These are phyloP conservation scores for Rattus norvegicus DNA, from an alignment of 2,113 vertebrate genomes.

Conservation along the genomic window DNA sequence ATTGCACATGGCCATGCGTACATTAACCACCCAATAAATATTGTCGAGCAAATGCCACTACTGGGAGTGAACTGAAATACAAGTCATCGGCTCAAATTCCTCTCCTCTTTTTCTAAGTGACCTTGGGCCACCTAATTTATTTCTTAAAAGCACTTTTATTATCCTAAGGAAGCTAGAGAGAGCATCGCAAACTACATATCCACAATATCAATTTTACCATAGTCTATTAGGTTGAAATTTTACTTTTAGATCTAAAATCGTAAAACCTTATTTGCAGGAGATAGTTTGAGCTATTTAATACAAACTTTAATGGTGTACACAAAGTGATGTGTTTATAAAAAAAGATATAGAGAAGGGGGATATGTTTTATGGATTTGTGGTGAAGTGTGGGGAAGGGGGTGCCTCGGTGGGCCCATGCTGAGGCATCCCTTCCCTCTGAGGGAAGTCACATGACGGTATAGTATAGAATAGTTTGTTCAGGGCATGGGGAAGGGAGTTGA, in stretches of 20 bases:
- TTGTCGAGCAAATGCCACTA: conserved; percentile 45
- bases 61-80: conserved; percentile 58
- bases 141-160: conserved; percentile 20
- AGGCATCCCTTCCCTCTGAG: too few species aligned
- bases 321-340: background rate
- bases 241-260: conserved; percentile 17
- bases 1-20: conserved; percentile 51
- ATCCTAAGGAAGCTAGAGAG: conserved; percentile 26
- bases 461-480: too few species aligned
- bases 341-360: too few species aligned
- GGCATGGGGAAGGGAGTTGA: too few species aligned
- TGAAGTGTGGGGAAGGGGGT: too few species aligned
- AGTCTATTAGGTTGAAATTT: conserved; percentile 9
- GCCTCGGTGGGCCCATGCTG: too few species aligned
- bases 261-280: conserved; percentile 13
- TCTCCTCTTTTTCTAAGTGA: conserved; percentile 30
- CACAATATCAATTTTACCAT: conserved; percentile 25
- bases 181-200: background rate
- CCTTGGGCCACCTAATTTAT: conserved; percentile 12
- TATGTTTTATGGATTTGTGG: too few species aligned
- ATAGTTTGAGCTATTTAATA: background rate
- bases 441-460: too few species aligned
- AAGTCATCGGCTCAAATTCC: conserved; percentile 30
- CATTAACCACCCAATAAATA: conserved; percentile 71
- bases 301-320: background rate